These are phyloP conservation scores for Pelodiscus sinensis DNA, from an alignment of 2,113 vertebrate genomes.

Conservation along the genomic window DNA sequence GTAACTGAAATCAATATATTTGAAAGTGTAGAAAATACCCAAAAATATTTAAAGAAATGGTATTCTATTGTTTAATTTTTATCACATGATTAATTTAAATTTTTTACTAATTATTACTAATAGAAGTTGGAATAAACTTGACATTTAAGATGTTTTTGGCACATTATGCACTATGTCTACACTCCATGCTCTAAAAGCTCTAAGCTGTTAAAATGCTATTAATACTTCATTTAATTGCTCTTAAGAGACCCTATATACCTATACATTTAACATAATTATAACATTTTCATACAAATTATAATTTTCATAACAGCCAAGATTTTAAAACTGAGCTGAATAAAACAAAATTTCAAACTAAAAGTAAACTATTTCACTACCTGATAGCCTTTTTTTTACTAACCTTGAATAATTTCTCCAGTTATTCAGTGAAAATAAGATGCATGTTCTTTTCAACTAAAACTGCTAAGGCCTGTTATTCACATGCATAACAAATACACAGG, in stretches of 20 bases:
- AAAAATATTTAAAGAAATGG: no score
- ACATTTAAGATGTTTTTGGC: neutral
- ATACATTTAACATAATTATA: neutral
- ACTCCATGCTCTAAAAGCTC: neutral
- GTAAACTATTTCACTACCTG: rapidly evolving
- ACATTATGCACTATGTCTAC: neutral
- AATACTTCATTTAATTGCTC: neutral
- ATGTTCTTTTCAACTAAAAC: neutral
- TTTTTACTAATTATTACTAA: no score
- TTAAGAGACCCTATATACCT: neutral
- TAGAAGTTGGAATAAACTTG: neutral
- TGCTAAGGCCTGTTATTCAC: neutral
- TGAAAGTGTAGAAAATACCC: no score
- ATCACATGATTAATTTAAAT: no score
- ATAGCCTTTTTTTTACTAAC: neutral
- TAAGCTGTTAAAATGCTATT: neutral
- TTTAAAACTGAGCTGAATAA: neutral
- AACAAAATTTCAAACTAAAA: neutral
- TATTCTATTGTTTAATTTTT: no score
- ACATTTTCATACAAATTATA: neutral
- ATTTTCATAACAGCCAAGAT: neutral
- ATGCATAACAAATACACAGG: neutral
- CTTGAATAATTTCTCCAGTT: neutral
- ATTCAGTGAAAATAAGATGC: neutral
- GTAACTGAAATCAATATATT: no score